Base-by-base conservation (phyloP, 2,888 invertebrate species). In the Sphaeridia pumilis region DNA sequence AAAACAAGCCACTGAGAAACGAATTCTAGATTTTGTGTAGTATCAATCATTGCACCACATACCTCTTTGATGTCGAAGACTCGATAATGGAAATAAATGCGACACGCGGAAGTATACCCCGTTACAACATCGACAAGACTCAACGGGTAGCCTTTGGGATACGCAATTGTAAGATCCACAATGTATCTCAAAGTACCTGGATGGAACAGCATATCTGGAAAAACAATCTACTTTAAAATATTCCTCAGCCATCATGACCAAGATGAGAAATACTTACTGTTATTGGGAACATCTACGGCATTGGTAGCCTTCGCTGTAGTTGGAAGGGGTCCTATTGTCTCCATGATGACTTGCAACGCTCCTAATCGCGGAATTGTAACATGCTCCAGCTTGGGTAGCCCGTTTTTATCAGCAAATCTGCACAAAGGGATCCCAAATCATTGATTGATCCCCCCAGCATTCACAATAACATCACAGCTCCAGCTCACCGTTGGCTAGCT, bases 361-460 rank as follows among this genome's bases (percentile, higher is more conserved):
- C 94, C 94, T 49, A 87, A 82, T 50, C 95, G 76, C 4, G 94
- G 94, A 60, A 94, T 71, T 1, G 90, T 85, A 2, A 92, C 90
- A 70, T 90, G 80, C 64, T 88, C 80, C 66, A 93, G 74, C 56
- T 83, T 77, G 2, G 94, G 93, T 60, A 89, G 75, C 68, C 85
- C 84, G 70, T 92, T 84, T 72, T 90, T 87, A 66, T 78, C 76
- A 1, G 90, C 93, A 70, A 78, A 84, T 65, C 80, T 80, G 63
- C 24, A 66, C 58, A n/a, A n/a, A n/a, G n/a, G n/a, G n/a, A n/a
- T n/a, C n/a, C n/a, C n/a, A n/a, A n/a, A n/a, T n/a, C n/a, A n/a
- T n/a, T n/a, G n/a, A n/a, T n/a, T n/a, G n/a, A n/a, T 31, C 10
- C 14, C 31, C 7, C 31, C 7, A 10, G 14, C 31, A 31, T 31